Base-by-base conservation (phyloP, 2,888 invertebrate genomes). In the Hyles lineata region DNA sequence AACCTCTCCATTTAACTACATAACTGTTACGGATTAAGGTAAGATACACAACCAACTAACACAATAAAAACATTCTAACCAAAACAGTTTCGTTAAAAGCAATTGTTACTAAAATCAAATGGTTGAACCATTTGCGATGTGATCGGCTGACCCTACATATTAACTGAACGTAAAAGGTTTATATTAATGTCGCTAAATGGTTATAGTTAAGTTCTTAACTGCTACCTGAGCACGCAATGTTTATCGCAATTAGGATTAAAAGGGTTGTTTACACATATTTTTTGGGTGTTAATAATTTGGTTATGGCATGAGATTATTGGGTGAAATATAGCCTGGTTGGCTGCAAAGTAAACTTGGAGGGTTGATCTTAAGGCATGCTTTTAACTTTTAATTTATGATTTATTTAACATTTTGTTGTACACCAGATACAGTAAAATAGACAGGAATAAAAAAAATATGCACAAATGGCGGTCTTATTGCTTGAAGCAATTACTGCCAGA, bases 161-260 rank as follows among this genome's bases (percentile, higher is more conserved):
- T 85, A 85, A 83, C 80, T 78, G 78, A 77, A 80, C 81, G 78
- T 79, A 78, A 77, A 76, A 76, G 78, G 79, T 80, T 76, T 73
- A 67, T 67, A 50, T 67, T 67, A 67, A 67, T 67, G 43, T 50
- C 67, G 21, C 43, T 67, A 67, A 62, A 67, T 23, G 67, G 50
- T 43, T 67, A 67, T 67, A 67, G 63, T 63, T 32, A 63, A 63
- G 67, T 67, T 67, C 50, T 67, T 50, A 50, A 67, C 67, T 50
- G 67, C 67, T 43, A 23, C 50, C 67, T 63, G 63, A 35, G 63
- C 63, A 15, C 63, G 35, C 35, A 63, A 63, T 32, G 62, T 61
- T 35, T 21, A 63, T 21, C 21, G 21, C 63, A 63, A 43, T 35
- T 35, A 35, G 17, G 43, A 67, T 67, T 50, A 67, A 67, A 63